phyloP scores from a whole-genome alignment of 2,113 vertebrate genomes.

The Cromileptes altivelis region DNA sequence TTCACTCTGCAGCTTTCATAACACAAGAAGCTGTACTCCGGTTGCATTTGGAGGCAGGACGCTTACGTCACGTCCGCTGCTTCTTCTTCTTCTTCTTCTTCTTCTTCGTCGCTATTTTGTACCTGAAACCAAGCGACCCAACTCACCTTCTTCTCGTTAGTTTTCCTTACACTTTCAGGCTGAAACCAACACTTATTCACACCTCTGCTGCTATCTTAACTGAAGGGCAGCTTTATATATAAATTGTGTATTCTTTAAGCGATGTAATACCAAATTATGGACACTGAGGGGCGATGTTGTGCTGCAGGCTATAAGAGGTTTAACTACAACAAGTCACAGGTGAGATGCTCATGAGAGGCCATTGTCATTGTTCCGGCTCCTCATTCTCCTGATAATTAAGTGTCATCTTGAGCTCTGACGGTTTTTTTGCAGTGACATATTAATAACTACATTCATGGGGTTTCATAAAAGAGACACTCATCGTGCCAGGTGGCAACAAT shows the following conservation, averaged over 20 bases:
- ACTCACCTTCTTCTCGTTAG: not conserved
- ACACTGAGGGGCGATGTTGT: conserved; percentile 44
- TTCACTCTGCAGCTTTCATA: conserved; percentile 61
- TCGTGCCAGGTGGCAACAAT: not conserved
- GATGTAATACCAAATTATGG: not conserved
- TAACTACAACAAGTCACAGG: not conserved
- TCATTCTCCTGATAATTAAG: not conserved
- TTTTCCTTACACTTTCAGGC: no score
- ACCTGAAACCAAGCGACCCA: not conserved
- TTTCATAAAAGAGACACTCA: not conserved
- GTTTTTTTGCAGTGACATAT: conserved; percentile 1
- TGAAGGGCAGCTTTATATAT: no score
- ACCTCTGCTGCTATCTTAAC: no score
- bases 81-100: conserved; percentile 20
- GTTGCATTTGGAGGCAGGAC: conserved; percentile 30
- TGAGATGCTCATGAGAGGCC: not conserved
- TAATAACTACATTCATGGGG: not conserved
- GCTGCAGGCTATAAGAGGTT: not conserved
- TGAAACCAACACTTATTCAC: not conserved
- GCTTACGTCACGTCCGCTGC: conserved; percentile 75
- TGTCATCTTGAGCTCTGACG: conserved; percentile 4
- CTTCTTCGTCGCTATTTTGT: not conserved
- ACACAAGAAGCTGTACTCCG: conserved; percentile 15
- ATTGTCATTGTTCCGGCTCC: not conserved
- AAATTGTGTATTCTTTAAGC: not conserved